phyloP scores from a whole-genome alignment of 2,797 vertebrate genomes.

The Takifugu rubripes region DNA sequence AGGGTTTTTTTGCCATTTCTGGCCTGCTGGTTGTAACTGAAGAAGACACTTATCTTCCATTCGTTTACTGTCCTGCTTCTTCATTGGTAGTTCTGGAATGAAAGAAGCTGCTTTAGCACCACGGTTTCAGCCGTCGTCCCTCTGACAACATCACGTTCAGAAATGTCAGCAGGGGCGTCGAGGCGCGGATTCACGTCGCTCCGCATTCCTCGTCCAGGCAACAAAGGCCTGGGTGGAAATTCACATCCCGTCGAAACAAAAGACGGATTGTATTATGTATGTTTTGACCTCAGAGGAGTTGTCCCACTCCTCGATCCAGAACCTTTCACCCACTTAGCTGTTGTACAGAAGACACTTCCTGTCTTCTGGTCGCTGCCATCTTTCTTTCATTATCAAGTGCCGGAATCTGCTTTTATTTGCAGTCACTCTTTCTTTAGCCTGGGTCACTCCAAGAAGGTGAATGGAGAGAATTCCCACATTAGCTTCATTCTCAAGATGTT shows the following conservation, averaged over 20 bases:
- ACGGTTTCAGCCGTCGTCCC: too few relatives aligned
- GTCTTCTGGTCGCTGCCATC: slow-evolving; percentile 3
- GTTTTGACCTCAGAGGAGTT: slow-evolving; percentile 37
- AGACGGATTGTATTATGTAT: slow-evolving; percentile 47
- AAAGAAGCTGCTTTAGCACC: too few relatives aligned
- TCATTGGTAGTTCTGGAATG: too few relatives aligned
- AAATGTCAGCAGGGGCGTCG: slow-evolving; percentile 23
- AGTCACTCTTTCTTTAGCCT: too few relatives aligned
- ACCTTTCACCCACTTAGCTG: slow-evolving; percentile 48
- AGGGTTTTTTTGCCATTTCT: too few relatives aligned
- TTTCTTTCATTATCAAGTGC: not conserved
- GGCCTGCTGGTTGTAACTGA: too few relatives aligned
- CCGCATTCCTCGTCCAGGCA: slow-evolving; percentile 2
- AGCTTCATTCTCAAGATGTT: too few relatives aligned
- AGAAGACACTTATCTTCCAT: too few relatives aligned
- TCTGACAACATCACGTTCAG: slow-evolving; percentile 16
- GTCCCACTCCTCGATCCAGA: slow-evolving; percentile 36
- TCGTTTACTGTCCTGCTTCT: too few relatives aligned
- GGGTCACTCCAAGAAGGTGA: too few relatives aligned
- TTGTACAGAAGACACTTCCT: slow-evolving; percentile 2
- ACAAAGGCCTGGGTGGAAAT: slow-evolving; percentile 44
- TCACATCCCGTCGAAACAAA: slow-evolving; percentile 41
- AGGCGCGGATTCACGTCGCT: slow-evolving; percentile 17
- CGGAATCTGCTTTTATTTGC: too few relatives aligned
- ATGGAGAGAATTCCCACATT: too few relatives aligned